These are phyloP conservation scores for Stylophora pistillata DNA, from an alignment of 64 coral and sea anemone genomes.

Conservation along the genomic window DNA sequence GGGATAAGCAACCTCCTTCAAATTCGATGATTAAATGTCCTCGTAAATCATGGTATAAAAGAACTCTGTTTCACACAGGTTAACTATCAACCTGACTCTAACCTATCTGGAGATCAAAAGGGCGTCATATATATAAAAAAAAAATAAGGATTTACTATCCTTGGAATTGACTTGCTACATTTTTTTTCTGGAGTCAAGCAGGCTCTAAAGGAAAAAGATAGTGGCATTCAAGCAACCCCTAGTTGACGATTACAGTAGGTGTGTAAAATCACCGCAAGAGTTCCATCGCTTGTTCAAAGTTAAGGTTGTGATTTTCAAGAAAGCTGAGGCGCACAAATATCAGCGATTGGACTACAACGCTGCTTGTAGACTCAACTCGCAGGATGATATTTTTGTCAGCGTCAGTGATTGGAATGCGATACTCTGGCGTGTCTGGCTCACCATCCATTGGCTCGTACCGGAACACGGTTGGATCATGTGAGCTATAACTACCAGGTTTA, in stretches of 20 bases:
- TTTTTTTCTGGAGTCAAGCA: no score
- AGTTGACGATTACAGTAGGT: not conserved
- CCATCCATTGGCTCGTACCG: constrained; percentile 11
- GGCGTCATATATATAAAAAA: no score
- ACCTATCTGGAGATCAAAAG: no score
- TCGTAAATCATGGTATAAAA: no score
- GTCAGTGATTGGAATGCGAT: constrained; percentile 21
- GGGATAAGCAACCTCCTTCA: no score
- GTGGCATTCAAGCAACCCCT: no score
- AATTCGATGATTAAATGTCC: no score
- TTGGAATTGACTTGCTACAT: no score
- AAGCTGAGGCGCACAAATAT: constrained; percentile 37
- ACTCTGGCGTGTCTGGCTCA: constrained; percentile 43
- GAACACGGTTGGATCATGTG: constrained; percentile 27
- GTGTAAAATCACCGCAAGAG: not conserved
- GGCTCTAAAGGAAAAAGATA: no score
- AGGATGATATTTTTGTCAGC: constrained; percentile 11
- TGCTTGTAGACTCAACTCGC: constrained; percentile 29
- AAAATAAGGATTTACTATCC: no score
- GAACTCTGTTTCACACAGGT: no score
- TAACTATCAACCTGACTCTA: no score
- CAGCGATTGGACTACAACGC: constrained; percentile 50
- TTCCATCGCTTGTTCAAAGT: not conserved
- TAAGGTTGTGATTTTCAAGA: constrained; percentile 37
- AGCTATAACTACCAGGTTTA: constrained; percentile 17